Evolutionary conservation across 2,113 vertebrate genomes (phyloP).

Genomic region (Tetraodon nigroviridis): DNA sequence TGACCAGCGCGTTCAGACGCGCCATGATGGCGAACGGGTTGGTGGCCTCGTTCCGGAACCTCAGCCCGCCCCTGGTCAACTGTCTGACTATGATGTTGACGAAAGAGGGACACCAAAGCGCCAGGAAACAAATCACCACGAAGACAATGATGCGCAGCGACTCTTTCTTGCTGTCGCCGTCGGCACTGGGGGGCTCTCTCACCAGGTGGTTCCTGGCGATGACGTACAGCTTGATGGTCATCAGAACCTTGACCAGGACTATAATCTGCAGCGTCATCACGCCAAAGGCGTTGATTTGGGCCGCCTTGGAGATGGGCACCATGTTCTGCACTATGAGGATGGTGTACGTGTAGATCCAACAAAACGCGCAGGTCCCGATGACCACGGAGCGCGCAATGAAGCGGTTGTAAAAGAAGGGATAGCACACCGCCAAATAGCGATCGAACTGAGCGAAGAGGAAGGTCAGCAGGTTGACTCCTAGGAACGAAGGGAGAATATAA

Average conservation of each 20-base stretch:
- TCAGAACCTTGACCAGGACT: constrained; percentile 67
- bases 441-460: constrained; percentile 78
- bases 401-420: constrained; percentile 73
- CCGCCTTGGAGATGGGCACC: constrained; percentile 66
- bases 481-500: constrained; percentile 73
- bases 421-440: constrained; percentile 71
- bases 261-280: constrained; percentile 70
- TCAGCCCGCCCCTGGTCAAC: constrained; percentile 57
- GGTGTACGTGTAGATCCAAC: constrained; percentile 72
- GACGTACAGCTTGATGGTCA: constrained; percentile 74
- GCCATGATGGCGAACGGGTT: constrained; percentile 74
- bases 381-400: constrained; percentile 55
- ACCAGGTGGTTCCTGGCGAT: constrained; percentile 69
- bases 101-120: constrained; percentile 74
- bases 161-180: constrained; percentile 70
- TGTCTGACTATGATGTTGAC: constrained; percentile 72
- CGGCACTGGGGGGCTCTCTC: constrained; percentile 62
- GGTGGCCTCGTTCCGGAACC: constrained; percentile 72
- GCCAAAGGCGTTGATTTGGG: constrained; percentile 69
- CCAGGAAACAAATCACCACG: constrained; percentile 73
- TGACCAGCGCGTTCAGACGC: constrained; percentile 71
- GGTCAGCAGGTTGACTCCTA: constrained; percentile 75
- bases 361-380: constrained; percentile 60
- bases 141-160: constrained; percentile 75
- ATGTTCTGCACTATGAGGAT: constrained; percentile 68